Conservation (phyloP, 1,140 invertebrate genomes). For the Schlechtendalia chinensis region DNA sequence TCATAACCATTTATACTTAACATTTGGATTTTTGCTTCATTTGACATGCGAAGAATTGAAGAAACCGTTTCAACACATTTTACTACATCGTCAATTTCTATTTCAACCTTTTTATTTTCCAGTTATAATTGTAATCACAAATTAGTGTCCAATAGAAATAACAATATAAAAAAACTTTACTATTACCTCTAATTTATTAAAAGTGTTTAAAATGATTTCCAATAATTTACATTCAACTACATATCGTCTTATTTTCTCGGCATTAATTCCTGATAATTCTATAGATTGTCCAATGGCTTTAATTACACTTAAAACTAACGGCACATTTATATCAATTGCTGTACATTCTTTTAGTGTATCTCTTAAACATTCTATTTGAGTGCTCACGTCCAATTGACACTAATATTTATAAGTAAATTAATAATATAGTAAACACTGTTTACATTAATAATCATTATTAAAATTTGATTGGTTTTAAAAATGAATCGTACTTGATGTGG, state of each 20-base stretch:
- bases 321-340: constrained; percentile 17
- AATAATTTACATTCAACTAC: constrained; percentile 46
- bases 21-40: constrained; percentile 50
- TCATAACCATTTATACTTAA: constrained; percentile 52
- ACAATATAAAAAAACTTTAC: background rate
- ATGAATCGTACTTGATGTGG: constrained; percentile 61
- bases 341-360: constrained; percentile 47
- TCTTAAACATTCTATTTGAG: constrained; percentile 59
- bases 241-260: constrained; percentile 37
- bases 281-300: constrained; percentile 48
- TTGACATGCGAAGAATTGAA: constrained; percentile 36
- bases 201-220: constrained; percentile 31
- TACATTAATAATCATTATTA: too few relatives aligned
- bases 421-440: background rate
- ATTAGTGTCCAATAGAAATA: background rate
- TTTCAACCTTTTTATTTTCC: background rate
- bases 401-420: constrained; percentile 53
- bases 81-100: constrained; percentile 51
- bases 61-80: constrained; percentile 55
- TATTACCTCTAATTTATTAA: constrained; percentile 34
- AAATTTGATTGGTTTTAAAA: constrained; percentile 5
- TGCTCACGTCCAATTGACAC: constrained; percentile 64
- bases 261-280: constrained; percentile 37
- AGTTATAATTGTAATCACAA: background rate
- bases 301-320: constrained; percentile 25